Evolutionary conservation across 2,888 invertebrate genomes (phyloP).

Genomic region (Netelia melanura): DNA sequence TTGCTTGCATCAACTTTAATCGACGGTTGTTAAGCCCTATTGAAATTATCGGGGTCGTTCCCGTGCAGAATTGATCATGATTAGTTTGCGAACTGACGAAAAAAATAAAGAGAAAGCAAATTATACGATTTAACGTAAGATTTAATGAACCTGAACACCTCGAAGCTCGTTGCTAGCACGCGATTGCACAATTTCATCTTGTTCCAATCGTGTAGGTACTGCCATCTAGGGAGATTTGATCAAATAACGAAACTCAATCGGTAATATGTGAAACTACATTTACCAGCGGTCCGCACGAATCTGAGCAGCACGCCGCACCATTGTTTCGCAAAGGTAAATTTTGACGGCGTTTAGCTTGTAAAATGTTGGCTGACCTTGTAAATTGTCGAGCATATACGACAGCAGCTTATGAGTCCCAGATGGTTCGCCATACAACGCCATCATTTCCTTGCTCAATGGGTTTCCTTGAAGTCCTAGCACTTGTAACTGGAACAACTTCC

Average conservation of each 20-base stretch:
- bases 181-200: neutral
- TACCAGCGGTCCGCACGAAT: slow-evolving; percentile 1
- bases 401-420: slow-evolving; percentile 98
- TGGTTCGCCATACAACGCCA: slow-evolving; percentile 95
- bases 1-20: slow-evolving; percentile 30
- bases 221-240: slow-evolving; percentile 44
- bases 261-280: slow-evolving; percentile 25
- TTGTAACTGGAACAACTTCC: slow-evolving; percentile 98
- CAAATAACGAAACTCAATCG: slow-evolving; percentile 26
- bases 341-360: no score
- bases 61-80: slow-evolving; percentile 26
- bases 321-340: no score
- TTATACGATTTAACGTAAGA: slow-evolving; percentile 23
- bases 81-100: neutral
- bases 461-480: slow-evolving; percentile 97
- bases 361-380: slow-evolving; percentile 91
- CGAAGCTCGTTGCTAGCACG: slow-evolving; percentile 30
- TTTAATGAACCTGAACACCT: slow-evolving; percentile 16
- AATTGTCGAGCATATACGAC: slow-evolving; percentile 97
- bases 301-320: neutral
- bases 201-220: neutral
- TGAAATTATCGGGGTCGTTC: slow-evolving; percentile 26
- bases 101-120: slow-evolving; percentile 4
- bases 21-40: neutral
- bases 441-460: slow-evolving; percentile 96